Evolutionary conservation across 2,113 vertebrate genomes (phyloP).

Genomic region (Stercorarius parasiticus): DNA sequence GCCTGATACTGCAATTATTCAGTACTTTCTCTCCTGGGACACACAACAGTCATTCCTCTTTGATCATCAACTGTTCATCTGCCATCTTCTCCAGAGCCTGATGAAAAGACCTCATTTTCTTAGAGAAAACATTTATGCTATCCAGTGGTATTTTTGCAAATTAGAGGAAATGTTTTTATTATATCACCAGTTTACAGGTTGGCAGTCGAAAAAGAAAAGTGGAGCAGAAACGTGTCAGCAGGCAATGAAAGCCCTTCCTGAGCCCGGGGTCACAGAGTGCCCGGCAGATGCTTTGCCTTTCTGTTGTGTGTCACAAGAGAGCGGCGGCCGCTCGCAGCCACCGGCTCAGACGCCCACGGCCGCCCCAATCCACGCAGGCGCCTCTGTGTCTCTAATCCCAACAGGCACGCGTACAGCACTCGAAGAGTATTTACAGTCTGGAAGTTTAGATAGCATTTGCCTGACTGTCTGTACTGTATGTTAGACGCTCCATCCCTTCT

Average conservation of each 20-base stretch:
- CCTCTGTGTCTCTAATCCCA: not conserved
- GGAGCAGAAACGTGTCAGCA: accelerated
- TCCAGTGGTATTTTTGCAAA: not conserved
- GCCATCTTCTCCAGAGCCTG: not conserved
- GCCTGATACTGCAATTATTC: not conserved
- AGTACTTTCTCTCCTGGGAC: not conserved
- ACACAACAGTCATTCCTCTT: not conserved
- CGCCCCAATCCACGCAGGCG: accelerated
- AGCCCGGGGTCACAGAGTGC: accelerated
- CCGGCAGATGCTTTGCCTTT: not conserved
- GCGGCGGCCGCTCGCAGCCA: accelerated
- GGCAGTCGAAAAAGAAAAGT: not conserved
- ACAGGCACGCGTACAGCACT: accelerated
- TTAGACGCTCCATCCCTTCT: not conserved
- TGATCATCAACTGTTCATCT: not conserved
- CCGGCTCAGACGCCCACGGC: accelerated
- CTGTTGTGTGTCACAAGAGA: not conserved
- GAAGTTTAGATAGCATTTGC: not conserved
- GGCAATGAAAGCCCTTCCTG: not conserved
- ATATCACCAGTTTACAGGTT: not conserved
- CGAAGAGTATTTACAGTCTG: not conserved
- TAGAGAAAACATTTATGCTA: not conserved
- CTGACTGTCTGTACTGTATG: accelerated
- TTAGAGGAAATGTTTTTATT: not conserved
- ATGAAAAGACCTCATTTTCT: not conserved